Evolutionary conservation across 2,888 invertebrate genomes (phyloP), one percentile per base, ranked within the genome.

Genomic region (Dicycla oo): DNA sequence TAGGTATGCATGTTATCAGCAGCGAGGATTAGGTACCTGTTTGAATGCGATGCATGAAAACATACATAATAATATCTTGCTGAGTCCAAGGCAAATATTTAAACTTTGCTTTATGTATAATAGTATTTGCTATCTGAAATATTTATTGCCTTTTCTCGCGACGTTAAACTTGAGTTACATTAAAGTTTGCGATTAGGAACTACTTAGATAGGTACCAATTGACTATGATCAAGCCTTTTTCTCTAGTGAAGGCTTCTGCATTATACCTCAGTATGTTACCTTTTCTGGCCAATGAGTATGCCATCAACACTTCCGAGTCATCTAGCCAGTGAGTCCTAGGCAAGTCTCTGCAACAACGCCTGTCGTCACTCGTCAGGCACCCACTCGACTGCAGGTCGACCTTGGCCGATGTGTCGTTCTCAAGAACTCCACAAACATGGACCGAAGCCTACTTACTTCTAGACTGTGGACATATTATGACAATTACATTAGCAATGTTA

Each of bases 11-110:
- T 47, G 78, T 69, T 80, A 82, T 82, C 79, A 82, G 66, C 11
- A 43, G 49, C 11, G 18, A 26, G 77, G 65, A 63, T 71, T 64
- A 81, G 18, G 74, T 62, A 67, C 80, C 74, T 65, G 74, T 76
- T 61, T 80, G 76, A 79, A 73, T 57, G 60, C 53, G 49, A 49
- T 54, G 47, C 49, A 64, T 79, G 74, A 45, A 71, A 51, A 61
- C 54, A 47, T 8, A 26, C 40, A 54, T 15, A n/a, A n/a, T n/a
- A n/a, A n/a, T 34, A 53, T 71, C 62, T 53, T n/a, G 34, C 26
- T 23, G 49, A 76, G 30, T 76, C 73, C 73, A 64, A 64, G 43
- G 73, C 20, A 79, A 75, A 78, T 78, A 61, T 75, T 61, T 57
- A 47, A 40, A 51, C 30, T 57, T 62, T 78, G 61, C 15, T 61